Conservation (phyloP, 1,140 invertebrate species). For the Pseudoatta argentina region DNA sequence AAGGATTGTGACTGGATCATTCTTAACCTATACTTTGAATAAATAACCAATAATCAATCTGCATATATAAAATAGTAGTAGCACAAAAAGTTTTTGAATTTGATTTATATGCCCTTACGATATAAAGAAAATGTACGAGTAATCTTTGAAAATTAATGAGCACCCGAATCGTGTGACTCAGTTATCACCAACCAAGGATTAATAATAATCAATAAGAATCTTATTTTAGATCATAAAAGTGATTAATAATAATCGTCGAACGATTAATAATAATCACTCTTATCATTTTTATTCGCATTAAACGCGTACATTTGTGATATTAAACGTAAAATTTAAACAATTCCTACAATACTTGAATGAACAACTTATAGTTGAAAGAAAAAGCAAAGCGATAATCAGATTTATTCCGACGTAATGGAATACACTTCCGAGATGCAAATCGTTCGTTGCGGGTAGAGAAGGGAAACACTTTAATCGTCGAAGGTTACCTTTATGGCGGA, state of each 20-base stretch:
- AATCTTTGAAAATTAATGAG: too few species aligned
- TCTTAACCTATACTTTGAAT: too few species aligned
- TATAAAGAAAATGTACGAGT: too few species aligned
- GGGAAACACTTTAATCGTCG: conserved; percentile 51
- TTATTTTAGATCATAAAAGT: too few species aligned
- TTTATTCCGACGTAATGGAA: conserved; percentile 46
- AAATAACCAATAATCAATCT: too few species aligned
- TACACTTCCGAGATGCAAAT: conserved; percentile 76
- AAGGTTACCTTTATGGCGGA: conserved; percentile 67
- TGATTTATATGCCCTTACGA: too few species aligned
- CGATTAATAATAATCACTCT: neutral
- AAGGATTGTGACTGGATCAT: too few species aligned
- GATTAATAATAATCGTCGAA: too few species aligned
- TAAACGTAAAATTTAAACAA: neutral
- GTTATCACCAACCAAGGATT: neutral
- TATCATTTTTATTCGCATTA: neutral
- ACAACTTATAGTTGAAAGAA: conserved; percentile 1
- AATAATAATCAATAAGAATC: too few species aligned
- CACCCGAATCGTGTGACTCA: too few species aligned
- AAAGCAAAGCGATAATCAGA: conserved; percentile 44
- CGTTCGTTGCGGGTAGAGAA: neutral
- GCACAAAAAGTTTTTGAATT: too few species aligned
- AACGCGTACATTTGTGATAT: neutral
- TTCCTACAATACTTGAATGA: neutral
- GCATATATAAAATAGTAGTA: too few species aligned